A percentile compares a stretch with the other conserved stretches of the same genome.
phyloP scores from a whole-genome alignment of 2,113 vertebrate genomes.

The Ictalurus furcatus region DNA sequence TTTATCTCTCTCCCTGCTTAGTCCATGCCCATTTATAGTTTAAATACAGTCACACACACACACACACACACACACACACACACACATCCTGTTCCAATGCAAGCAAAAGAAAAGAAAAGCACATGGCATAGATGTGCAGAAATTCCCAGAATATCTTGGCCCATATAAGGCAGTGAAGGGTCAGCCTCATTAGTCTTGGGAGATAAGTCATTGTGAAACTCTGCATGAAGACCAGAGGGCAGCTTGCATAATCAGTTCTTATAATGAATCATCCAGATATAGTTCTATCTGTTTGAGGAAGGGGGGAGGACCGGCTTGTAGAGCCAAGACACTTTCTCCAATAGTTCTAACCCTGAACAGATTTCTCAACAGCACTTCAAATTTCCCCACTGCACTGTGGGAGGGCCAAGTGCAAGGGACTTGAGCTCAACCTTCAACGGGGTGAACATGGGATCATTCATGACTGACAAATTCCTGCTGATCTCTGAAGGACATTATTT shows the following conservation, averaged over 20 bases:
- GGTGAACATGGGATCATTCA: neutral
- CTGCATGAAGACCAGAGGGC: constrained; percentile 50
- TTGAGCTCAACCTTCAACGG: neutral
- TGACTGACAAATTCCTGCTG: constrained; percentile 3
- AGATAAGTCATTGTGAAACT: constrained; percentile 55
- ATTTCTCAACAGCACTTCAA: constrained; percentile 29
- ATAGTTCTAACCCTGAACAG: constrained; percentile 21
- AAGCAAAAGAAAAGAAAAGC: constrained; percentile 47
- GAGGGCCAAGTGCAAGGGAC: neutral
- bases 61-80: constrained; percentile 26
- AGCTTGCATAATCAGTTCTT: constrained; percentile 54
- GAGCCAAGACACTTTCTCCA: constrained; percentile 43
- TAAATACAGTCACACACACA: constrained; percentile 52
- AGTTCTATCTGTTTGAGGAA: constrained; percentile 27
- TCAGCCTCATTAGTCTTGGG: constrained; percentile 53
- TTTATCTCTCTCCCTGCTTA: neutral
- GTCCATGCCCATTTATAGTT: constrained; percentile 30
- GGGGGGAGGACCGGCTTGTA: constrained; percentile 29
- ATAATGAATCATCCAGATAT: constrained; percentile 54
- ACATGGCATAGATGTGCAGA: constrained; percentile 28
- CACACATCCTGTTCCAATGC: constrained; percentile 45
- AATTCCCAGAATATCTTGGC: constrained; percentile 44
- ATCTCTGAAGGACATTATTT: constrained; percentile 10
- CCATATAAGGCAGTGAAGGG: constrained; percentile 45
- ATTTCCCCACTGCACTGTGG: neutral